Evolutionary conservation across 2,888 invertebrate genomes (phyloP), one percentile per base, ranked within the genome.

Genomic region (Habrosyne pyritoides): DNA sequence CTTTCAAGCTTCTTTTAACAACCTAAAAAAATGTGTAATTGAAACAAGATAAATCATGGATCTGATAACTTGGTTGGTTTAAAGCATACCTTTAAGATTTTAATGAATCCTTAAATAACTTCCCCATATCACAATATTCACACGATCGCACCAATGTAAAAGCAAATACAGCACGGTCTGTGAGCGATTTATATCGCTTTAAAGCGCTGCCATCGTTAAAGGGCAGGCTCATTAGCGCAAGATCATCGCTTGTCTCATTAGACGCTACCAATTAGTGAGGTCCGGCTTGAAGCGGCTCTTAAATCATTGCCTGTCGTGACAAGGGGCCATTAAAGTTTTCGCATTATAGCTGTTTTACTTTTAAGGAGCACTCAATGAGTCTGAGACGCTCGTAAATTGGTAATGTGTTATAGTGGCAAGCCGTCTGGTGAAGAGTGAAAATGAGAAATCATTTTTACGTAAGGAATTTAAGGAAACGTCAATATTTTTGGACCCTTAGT

Each of bases 181-280:
- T 14, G 18, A 18, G 55, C 53, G 21, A 48, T 48, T 47, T 54
- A 52, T 56, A 61, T 54, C 61, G 61, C 54, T 63, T 61, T 64
- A 63, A 66, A 63, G 64, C 59, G 61, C 62, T 63, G 65, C 53
- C 50, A 57, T 59, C 63, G 73, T 73, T 73, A 77, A 73, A 79
- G 62, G 61, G 64, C 67, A 72, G 64, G 69, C 83, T 86, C 88
- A 86, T 88, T 88, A 88, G 81, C 64, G 77, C 65, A 69, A 80
- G 84, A 85, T 86, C 86, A 88, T 86, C 86, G 82, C 80, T 74
- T 83, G 85, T 84, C 88, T 89, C 87, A 85, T 89, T 88, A 88
- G 81, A 80, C 69, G 58, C 67, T 69, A 83, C 87, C 87, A 88
- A 88, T 88, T 89, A 87, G 84, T 71, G 77, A 68, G 73, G 76